These are phyloP conservation scores for Gorsachius magnificus DNA, from an alignment of 2,797 vertebrate species.

Conservation along the genomic window DNA sequence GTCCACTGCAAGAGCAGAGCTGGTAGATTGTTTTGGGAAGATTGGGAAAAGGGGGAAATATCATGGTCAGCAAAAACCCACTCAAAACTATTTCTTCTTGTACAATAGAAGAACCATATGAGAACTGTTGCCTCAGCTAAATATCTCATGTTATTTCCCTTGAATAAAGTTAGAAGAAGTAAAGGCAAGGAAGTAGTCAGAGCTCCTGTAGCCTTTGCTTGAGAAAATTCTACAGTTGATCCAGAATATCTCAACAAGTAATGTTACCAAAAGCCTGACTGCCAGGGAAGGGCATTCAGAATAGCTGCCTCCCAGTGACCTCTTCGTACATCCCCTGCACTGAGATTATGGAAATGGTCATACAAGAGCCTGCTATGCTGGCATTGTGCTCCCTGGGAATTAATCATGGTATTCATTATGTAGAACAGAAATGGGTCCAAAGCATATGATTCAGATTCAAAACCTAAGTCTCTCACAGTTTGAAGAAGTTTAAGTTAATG, in stretches of 20 bases:
- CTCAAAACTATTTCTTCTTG: neutral
- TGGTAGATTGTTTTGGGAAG: neutral
- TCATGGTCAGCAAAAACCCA: neutral
- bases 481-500: neutral
- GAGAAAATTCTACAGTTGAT: neutral
- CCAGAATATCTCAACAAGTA: neutral
- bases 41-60: neutral
- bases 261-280: neutral
- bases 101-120: neutral
- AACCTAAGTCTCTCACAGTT: neutral
- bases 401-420: neutral
- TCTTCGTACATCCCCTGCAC: neutral
- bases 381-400: neutral
- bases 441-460: neutral
- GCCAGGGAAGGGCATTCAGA: neutral
- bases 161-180: neutral
- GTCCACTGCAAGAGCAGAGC: neutral
- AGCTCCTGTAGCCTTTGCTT: neutral
- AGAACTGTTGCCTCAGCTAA: neutral
- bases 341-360: neutral
- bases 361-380: neutral
- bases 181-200: neutral
- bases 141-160: neutral
- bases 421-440: neutral
- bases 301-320: neutral